A percentile compares a stretch with the other conserved stretches of the same genome.
These are phyloP conservation scores for Phrynosoma blainvillii DNA, from an alignment of 2,113 vertebrate species.

Conservation along the genomic window DNA sequence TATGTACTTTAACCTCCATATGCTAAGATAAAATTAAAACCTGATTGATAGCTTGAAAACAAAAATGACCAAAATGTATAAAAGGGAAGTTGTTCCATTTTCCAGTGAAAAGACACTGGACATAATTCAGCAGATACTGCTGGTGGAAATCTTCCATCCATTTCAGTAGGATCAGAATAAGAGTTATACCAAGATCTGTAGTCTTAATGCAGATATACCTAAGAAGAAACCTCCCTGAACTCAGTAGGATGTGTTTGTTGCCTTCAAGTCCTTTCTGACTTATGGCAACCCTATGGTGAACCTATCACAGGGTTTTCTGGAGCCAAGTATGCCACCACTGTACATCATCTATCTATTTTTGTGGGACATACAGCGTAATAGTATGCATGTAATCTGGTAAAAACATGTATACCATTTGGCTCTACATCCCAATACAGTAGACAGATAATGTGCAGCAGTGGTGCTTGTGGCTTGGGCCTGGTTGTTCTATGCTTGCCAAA, in stretches of 20 bases:
- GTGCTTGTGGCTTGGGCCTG: not conserved
- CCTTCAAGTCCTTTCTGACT: too few species aligned
- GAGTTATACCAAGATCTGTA: not conserved
- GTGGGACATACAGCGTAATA: too few species aligned
- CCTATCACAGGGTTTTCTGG: too few species aligned
- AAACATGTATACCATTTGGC: not conserved
- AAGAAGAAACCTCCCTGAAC: not conserved
- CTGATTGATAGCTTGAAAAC: constrained; percentile 62
- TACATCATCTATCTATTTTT: too few species aligned
- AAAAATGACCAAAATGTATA: constrained; percentile 61
- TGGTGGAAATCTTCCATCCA: constrained; percentile 41
- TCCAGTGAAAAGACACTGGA: constrained; percentile 59
- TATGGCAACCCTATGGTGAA: too few species aligned
- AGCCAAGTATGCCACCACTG: too few species aligned
- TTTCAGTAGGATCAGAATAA: not conserved
- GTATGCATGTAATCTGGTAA: not conserved
- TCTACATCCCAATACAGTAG: not conserved
- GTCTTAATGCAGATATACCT: not conserved
- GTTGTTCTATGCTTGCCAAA: constrained; percentile 41
- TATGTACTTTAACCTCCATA: constrained; percentile 68
- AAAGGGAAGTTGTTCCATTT: constrained; percentile 61
- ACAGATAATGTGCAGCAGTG: not conserved
- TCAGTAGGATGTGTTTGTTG: not conserved
- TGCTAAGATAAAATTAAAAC: constrained; percentile 72
- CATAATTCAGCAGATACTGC: constrained; percentile 42